Evolutionary conservation across 2,797 vertebrate genomes (phyloP), one percentile per base, ranked within the genome.

Genomic region (Nasua narica): DNA sequence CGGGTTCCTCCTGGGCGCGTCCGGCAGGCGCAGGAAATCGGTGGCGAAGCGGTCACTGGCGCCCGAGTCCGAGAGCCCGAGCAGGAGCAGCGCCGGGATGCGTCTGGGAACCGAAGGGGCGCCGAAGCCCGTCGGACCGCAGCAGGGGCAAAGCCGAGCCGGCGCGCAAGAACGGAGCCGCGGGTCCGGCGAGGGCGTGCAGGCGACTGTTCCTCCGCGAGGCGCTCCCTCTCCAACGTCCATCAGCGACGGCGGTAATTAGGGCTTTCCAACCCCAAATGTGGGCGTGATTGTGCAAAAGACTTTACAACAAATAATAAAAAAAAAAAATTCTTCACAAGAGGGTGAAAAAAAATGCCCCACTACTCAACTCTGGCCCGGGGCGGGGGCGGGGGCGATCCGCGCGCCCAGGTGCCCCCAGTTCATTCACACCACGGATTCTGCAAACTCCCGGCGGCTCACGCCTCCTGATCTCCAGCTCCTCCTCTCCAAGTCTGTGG

Each of bases 261-360:
- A 98, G 98, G 98, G 98, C 97, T 98, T 98, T 98, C 98, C 98
- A 98, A 98, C 98, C 98, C 98, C 98, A 97, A 98, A 98, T 98
- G 99, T 99, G 99, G 99, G 99, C 98, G 98, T 98, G 98, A 99
- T 98, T 99, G 98, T 98, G 98, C 97, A 98, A 98, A 97, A 98
- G 96, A 97, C 97, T 98, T 97, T 97, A 97, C 94, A 98, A 98
- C 98, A 98, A 98, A 99, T 98, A 98, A 98, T 97, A 98, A 95
- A 91, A 94, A 98, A 98, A 97, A 98, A 98, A 98, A 98, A 95
- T 56, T 98, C 98, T 98, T 98, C 98, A 98, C 97, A 98, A 98
- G 98, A 94, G 65, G 97, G 96, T 98, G 97, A 95, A 97, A 97
- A 97, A 97, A 98, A 97, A 90, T 94, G 97, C 95, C 96, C 97